Evolutionary conservation across 2,113 vertebrate genomes (phyloP).

Genomic region (Neotoma lepida): DNA sequence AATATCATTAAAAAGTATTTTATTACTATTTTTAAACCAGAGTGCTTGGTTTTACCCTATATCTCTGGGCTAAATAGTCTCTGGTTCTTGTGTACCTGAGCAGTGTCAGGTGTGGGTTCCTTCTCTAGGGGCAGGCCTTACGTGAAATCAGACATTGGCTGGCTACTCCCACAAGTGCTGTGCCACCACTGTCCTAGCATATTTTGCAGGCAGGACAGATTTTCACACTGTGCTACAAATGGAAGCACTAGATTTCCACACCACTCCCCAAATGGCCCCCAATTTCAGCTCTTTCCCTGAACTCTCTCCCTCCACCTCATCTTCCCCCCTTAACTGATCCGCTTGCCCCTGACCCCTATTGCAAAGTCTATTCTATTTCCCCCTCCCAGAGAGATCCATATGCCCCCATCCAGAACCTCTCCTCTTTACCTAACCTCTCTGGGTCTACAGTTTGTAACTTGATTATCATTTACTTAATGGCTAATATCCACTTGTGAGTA

Average conservation of each 20-base stretch:
- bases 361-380: background rate
- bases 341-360: background rate
- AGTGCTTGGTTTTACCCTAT: background rate
- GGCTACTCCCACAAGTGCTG: background rate
- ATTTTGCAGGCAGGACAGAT: background rate
- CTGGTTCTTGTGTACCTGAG: background rate
- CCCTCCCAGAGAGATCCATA: background rate
- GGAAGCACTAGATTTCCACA: background rate
- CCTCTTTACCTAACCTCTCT: background rate
- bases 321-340: background rate
- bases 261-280: background rate
- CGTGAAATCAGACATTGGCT: background rate
- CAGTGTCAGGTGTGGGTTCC: background rate
- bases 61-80: background rate
- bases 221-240: background rate
- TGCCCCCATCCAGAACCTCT: background rate
- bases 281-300: background rate
- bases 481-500: background rate
- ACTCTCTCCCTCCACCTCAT: background rate
- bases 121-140: background rate
- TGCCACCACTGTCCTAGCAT: background rate
- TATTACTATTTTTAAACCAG: background rate
- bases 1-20: background rate
- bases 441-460: background rate
- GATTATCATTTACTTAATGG: background rate